Base-by-base conservation (phyloP, 2,888 invertebrate species). In the Drosophila prolongata region DNA sequence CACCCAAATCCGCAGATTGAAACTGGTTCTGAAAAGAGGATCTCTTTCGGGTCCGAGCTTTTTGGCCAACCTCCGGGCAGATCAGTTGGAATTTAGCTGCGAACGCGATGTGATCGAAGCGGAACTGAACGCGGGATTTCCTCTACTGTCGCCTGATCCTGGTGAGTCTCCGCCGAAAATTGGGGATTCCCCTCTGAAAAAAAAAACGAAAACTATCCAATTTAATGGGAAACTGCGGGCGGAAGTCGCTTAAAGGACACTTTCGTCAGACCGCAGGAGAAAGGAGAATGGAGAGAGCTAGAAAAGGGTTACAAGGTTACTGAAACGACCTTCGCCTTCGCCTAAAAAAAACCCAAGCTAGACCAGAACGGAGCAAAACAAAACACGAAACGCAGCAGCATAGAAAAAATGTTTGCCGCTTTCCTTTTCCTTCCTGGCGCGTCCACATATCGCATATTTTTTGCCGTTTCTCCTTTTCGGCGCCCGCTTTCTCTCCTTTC, bases 271-370 rank as follows among this genome's bases (percentile, higher is more conserved):
- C 87, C 80, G 68, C 86, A 78, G 64, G 59, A 68, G 67, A 71
- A 59, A 38, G 50, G 40, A 56, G 35, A 68, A 55, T 34, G 37
- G 38, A 66, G 27, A 52, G 40, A 56, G 73, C 56, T 61, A 53
- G 49, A 81, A 89, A 90, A 89, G 84, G 90, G 89, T 90, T 89
- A 89, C 91, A 90, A 91, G 90, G 90, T 91, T 91, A 90, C 78
- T 78, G 80, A 85, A 89, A 89, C 84, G 89, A 87, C 91, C 90
- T 90, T 90, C 90, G 88, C 82, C 79, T 77, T 80, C 81, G 79
- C 81, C 77, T 77, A 72, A 77, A 78, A 61, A 53, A 52, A 54
- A 72, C 46, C 64, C 74, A 75, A 75, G 73, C 75, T 75, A 62
- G 71, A 70, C 38, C 70, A 65, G 58, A 59, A 50, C 61, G 64